Evolutionary conservation across 2,113 vertebrate species (phyloP).

Genomic region (Athene cunicularia): DNA sequence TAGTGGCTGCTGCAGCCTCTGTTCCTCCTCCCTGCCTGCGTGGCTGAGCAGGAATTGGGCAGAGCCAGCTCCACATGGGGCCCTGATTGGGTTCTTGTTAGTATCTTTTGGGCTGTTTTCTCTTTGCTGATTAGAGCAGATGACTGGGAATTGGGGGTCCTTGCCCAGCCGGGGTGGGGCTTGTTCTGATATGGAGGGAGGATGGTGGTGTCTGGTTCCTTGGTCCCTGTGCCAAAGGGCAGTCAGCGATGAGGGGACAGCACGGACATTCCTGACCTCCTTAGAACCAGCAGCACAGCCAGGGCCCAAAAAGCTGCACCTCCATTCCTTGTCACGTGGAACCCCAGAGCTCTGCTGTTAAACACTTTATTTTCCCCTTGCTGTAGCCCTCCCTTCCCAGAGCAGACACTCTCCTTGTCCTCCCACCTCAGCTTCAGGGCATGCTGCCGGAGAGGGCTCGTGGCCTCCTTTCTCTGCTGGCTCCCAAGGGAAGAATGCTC

Average conservation of each 20-base stretch:
- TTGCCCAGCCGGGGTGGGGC: fast-evolving
- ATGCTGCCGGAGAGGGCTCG: background rate
- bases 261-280: fast-evolving
- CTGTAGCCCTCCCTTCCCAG: background rate
- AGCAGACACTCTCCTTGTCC: background rate
- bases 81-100: background rate
- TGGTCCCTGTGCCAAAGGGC: background rate
- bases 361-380: conserved; percentile 20
- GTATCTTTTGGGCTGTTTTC: background rate
- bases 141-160: background rate
- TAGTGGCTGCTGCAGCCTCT: background rate
- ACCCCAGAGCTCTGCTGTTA: background rate
- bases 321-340: background rate
- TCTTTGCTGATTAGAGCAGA: background rate
- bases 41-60: background rate
- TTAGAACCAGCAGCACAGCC: fast-evolving
- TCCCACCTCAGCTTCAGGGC: background rate
- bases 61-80: background rate
- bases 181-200: background rate
- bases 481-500: background rate
- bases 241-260: fast-evolving
- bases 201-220: background rate
- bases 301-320: background rate
- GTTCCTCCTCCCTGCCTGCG: background rate
- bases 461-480: background rate